phyloP scores from a whole-genome alignment of 2,888 invertebrate species.

The Cotesia congregata region DNA sequence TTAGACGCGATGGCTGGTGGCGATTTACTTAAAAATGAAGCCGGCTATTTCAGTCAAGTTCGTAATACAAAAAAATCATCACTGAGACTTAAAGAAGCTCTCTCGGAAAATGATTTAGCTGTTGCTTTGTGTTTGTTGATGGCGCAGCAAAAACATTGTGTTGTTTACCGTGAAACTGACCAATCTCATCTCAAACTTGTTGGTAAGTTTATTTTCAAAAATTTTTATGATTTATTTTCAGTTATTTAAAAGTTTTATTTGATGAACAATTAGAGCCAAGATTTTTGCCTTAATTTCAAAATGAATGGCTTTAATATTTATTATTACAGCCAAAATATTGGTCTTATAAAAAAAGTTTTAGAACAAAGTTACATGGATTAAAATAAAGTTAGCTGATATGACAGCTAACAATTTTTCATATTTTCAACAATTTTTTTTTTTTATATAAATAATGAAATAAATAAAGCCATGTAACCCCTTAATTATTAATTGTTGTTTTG shows the following conservation, averaged over 20 bases:
- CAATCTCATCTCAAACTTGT: conserved; percentile 90
- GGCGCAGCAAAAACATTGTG: conserved; percentile 97
- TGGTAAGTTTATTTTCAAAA: conserved; percentile 69
- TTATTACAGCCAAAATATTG: no score
- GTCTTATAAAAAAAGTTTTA: no score
- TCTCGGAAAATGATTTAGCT: conserved; percentile 93
- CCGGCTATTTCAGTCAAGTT: conserved; percentile 97
- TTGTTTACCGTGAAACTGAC: conserved; percentile 87
- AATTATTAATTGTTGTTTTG: no score
- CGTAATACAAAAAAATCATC: conserved; percentile 97
- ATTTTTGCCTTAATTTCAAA: no score
- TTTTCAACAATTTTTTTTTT: no score
- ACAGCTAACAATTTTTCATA: no score
- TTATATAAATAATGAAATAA: no score
- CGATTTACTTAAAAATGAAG: conserved; percentile 94
- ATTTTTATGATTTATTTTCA: not conserved
- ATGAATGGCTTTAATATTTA: no score
- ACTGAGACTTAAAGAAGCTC: conserved; percentile 92
- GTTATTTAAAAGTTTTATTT: not conserved
- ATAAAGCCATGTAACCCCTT: no score
- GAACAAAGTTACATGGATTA: no score
- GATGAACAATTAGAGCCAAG: not conserved
- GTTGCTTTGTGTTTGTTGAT: conserved; percentile 93
- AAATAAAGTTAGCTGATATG: no score
- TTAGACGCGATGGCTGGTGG: conserved; percentile 98